Evolutionary conservation across 2,113 vertebrate genomes (phyloP).

Genomic region (Phylloscopus trochiloides): DNA sequence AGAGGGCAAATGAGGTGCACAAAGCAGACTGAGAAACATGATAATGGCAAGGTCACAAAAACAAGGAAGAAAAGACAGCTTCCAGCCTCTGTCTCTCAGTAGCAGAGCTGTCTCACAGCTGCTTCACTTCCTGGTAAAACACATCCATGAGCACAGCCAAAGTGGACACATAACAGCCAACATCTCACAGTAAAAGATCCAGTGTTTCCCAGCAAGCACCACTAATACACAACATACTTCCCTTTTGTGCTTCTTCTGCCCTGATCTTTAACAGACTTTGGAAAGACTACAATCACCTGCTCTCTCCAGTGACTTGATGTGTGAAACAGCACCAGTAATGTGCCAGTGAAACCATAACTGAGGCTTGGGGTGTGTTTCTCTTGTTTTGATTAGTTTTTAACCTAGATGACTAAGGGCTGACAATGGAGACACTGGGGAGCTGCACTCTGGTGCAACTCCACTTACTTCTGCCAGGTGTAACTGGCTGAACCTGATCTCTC

Average conservation of each 20-base stretch:
- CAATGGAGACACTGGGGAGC: not conserved
- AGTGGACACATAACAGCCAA: not conserved
- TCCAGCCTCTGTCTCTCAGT: not conserved
- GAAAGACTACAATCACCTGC: rapidly evolving
- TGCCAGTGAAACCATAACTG: not conserved
- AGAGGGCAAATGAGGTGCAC: not conserved
- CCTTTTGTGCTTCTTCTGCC: not conserved
- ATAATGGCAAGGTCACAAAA: not conserved
- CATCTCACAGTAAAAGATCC: not conserved
- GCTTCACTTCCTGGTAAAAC: not conserved
- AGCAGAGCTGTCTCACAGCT: not conserved
- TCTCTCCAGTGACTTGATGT: not conserved
- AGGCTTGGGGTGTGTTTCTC: not conserved
- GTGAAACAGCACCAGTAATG: not conserved
- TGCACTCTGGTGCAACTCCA: not conserved
- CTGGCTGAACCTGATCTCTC: slow-evolving; percentile 43
- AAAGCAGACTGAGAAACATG: not conserved
- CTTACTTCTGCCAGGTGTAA: not conserved
- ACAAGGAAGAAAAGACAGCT: not conserved
- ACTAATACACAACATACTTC: not conserved
- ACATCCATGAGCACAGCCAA: not conserved
- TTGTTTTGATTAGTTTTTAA: not conserved
- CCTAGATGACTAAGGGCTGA: not conserved
- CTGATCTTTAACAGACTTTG: not conserved
- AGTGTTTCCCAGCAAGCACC: not conserved